A percentile compares a stretch with the other conserved stretches of the same genome.
Evolutionary conservation across 2,797 vertebrate species (phyloP).

Genomic region (Phoebastria nigripes): DNA sequence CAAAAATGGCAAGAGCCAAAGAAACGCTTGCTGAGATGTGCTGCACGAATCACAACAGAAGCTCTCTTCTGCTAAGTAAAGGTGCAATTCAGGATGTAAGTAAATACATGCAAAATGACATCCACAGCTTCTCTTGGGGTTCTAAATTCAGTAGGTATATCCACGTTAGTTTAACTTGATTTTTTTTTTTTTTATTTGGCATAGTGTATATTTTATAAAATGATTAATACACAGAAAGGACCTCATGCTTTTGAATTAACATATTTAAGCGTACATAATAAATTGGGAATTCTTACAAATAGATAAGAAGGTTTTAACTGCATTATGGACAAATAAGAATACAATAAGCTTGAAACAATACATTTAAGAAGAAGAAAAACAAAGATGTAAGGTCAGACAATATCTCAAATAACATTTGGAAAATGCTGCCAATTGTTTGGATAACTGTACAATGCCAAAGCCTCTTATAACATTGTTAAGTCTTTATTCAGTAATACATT

Average conservation of each 20-base stretch:
- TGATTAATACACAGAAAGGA: conserved; percentile 48
- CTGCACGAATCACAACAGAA: background rate
- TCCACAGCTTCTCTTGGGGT: background rate
- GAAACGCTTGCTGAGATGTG: background rate
- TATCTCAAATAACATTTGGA: conserved; percentile 88
- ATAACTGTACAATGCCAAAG: conserved; percentile 91
- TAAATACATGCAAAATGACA: conserved; percentile 20
- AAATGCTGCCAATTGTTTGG: conserved; percentile 90
- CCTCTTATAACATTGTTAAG: conserved; percentile 92
- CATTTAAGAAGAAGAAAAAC: conserved; percentile 80
- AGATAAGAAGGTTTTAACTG: conserved; percentile 77
- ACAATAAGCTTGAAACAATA: conserved; percentile 78
- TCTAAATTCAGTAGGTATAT: conserved; percentile 11
- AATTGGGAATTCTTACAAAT: conserved; percentile 75
- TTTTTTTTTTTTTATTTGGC: conserved; percentile 10
- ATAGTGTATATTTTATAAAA: conserved; percentile 53
- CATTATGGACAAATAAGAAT: conserved; percentile 76
- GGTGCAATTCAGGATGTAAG: background rate
- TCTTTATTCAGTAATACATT: conserved; percentile 97
- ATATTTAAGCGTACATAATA: conserved; percentile 74
- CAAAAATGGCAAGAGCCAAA: background rate
- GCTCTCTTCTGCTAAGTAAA: conserved; percentile 3
- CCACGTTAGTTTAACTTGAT: background rate
- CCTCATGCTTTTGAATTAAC: conserved; percentile 60
- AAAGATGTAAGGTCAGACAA: conserved; percentile 84